A percentile compares a stretch with the other conserved stretches of the same genome.
Evolutionary conservation across 1,140 invertebrate genomes (phyloP).

Genomic region (Musca vetustissima): DNA sequence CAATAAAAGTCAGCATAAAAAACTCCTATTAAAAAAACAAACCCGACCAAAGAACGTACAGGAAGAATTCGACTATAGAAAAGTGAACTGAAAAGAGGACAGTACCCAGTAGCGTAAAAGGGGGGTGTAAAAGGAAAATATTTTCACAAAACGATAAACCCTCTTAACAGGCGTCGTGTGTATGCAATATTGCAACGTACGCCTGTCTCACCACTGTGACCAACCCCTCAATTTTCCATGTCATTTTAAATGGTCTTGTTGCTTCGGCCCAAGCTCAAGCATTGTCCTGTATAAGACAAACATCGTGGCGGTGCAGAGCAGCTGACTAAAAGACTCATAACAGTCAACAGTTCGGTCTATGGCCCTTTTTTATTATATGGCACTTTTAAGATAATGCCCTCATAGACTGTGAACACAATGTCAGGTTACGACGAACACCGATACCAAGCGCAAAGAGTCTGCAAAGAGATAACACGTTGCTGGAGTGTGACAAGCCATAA

Average conservation of each 20-base stretch:
- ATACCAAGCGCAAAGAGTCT: not conserved
- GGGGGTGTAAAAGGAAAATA: constrained; percentile 18
- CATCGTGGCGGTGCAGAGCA: not conserved
- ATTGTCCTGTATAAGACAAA: not conserved
- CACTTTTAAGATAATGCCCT: constrained; percentile 17
- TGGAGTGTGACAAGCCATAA: constrained; percentile 13
- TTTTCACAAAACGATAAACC: constrained; percentile 9
- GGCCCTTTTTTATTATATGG: constrained; percentile 6
- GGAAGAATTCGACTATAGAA: not conserved
- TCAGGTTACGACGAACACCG: too few relatives aligned
- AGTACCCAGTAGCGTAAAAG: constrained; percentile 3
- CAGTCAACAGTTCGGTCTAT: constrained; percentile 11
- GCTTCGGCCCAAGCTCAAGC: not conserved
- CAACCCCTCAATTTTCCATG: not conserved
- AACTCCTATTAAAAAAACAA: not conserved
- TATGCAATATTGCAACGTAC: constrained; percentile 12
- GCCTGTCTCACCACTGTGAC: not conserved
- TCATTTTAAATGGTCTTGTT: not conserved
- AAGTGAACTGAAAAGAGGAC: not conserved
- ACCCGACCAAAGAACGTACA: not conserved
- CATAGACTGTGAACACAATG: constrained; percentile 13
- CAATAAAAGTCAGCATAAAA: constrained; percentile 4
- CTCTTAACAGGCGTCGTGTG: not conserved
- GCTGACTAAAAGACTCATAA: constrained; percentile 16
- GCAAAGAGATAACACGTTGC: constrained; percentile 8